Base-by-base conservation (phyloP, 2,113 vertebrate genomes). In the Oreochromis niloticus region DNA sequence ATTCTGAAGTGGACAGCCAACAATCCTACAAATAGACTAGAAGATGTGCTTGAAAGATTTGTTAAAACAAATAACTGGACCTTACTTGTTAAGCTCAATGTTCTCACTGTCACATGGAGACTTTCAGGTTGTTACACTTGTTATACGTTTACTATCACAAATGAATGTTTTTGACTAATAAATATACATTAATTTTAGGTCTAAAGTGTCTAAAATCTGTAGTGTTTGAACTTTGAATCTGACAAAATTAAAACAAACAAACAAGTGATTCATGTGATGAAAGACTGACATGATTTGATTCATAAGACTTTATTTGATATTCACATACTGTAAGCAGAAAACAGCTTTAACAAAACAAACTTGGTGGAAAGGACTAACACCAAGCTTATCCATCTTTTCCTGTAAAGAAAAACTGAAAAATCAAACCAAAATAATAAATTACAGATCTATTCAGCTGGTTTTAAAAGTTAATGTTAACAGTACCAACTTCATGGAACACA, bases 371-470 rank as follows among this genome's bases (percentile, higher is more conserved):
- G 88, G 82, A 90, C 80, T 36, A 57, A 78, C 32, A 82, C 39
- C 41, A 92, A 89, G 81, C 81, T 91, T 94, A 91, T 91, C 82
- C 94, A 95, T 94, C 55, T 83, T 94, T 84, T 88, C 87, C 87
- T 66, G 50, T 56, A 80, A 85, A 93, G 87, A 94, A 87, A 86
- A 93, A 85, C 41, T 95, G 92, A 84, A 96, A 96, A 92, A 94
- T 93, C 92, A 96, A 96, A 96, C 81, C 88, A 90, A 96, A 96
- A 96, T 95, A 97, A 96, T 98, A 97, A 98, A 97, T 98, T 97
- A 98, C 95, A 98, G 86, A 94, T 96, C 95, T 97, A 95, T 97
- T 97, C 94, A 98, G 94, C 96, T 81, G 82, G 94, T 71, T 93
- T 93, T 88, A 92, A 94, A 94, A 94, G 79, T 50, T 59, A 84